These are phyloP conservation scores for Ochotona curzoniae DNA, from an alignment of 2,113 vertebrate genomes.

Conservation along the genomic window DNA sequence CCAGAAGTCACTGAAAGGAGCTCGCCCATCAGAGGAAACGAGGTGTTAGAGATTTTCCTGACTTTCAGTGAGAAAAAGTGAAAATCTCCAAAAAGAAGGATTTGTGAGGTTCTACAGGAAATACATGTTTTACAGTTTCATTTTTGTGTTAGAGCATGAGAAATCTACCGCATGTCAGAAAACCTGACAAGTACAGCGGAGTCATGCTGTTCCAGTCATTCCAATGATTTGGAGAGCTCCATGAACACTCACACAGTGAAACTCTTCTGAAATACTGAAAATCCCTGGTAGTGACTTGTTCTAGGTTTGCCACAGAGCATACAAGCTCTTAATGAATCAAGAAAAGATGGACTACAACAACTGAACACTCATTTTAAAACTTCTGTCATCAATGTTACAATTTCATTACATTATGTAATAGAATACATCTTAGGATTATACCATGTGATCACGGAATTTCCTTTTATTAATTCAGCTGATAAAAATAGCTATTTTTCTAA, in stretches of 20 bases:
- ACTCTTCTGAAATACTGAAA: background rate
- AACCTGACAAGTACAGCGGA: background rate
- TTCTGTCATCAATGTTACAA: background rate
- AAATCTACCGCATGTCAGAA: background rate
- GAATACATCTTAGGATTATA: background rate
- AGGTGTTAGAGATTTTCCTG: background rate
- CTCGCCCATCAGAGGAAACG: background rate
- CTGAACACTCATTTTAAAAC: background rate
- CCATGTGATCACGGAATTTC: background rate
- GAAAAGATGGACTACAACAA: background rate
- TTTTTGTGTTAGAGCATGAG: constrained; percentile 46
- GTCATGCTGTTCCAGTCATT: background rate
- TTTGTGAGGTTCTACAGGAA: constrained; percentile 53
- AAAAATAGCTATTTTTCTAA: background rate
- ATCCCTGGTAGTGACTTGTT: background rate
- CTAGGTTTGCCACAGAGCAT: background rate
- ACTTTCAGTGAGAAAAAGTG: constrained; percentile 19
- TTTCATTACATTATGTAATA: background rate
- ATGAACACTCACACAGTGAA: background rate
- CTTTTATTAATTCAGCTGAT: background rate
- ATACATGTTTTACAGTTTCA: constrained; percentile 18
- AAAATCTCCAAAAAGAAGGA: constrained; percentile 31
- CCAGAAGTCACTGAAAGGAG: constrained; percentile 76
- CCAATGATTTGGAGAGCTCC: background rate
- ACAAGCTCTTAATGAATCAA: background rate